Evolutionary conservation across 2,797 vertebrate genomes (phyloP).

Genomic region (Danio albolineatus): DNA sequence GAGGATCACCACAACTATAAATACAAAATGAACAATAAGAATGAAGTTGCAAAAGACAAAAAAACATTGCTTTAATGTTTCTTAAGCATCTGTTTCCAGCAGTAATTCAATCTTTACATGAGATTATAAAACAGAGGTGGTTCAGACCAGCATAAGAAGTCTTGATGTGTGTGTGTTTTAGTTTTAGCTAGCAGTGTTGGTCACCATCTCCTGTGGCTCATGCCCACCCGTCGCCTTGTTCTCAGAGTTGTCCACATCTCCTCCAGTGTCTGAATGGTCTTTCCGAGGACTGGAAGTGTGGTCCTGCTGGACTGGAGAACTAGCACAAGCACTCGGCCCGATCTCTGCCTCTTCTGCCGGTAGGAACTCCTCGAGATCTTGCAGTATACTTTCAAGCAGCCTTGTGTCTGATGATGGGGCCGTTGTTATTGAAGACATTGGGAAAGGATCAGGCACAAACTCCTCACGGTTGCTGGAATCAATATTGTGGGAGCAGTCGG

Average conservation of each 20-base stretch:
- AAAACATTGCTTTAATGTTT: neutral
- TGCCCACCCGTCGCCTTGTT: neutral
- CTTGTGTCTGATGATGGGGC: constrained; percentile 46
- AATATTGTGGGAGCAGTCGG: neutral
- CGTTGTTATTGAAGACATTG: constrained; percentile 9
- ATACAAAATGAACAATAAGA: constrained; percentile 43
- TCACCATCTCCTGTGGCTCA: neutral
- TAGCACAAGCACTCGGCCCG: neutral
- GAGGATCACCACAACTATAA: constrained; percentile 46
- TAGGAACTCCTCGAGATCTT: constrained; percentile 51
- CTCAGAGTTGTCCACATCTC: neutral
- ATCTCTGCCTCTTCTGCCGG: neutral
- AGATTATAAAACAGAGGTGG: neutral
- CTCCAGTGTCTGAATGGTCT: neutral
- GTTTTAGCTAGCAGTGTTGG: constrained; percentile 35
- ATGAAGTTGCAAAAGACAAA: constrained; percentile 1
- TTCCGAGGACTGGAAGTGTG: neutral
- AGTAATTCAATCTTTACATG: neutral
- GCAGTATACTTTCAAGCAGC: constrained; percentile 38
- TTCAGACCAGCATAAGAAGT: neutral
- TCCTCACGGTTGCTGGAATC: neutral
- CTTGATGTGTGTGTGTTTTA: neutral
- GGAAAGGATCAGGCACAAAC: neutral
- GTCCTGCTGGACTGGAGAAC: neutral
- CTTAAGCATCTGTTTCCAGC: neutral